These are phyloP conservation scores for Ictalurus furcatus DNA, from an alignment of 2,113 vertebrate genomes.

Conservation along the genomic window DNA sequence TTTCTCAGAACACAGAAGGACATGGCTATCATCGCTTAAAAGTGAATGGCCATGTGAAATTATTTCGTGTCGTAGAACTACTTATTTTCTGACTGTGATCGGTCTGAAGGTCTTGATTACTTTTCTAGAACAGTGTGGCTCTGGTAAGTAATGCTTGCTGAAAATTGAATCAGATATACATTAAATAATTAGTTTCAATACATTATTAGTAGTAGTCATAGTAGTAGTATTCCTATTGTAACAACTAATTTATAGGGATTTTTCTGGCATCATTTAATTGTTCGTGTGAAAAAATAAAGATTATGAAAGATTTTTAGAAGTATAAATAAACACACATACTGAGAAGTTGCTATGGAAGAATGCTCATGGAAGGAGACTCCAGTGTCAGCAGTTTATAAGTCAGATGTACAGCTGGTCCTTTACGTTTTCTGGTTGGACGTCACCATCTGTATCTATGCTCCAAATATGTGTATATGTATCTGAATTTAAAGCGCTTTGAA, in stretches of 20 bases:
- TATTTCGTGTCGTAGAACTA: background rate
- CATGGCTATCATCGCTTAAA: background rate
- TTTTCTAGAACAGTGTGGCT: background rate
- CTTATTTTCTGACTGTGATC: background rate
- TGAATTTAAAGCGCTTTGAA: background rate
- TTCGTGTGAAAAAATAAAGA: background rate
- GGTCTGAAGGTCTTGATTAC: background rate
- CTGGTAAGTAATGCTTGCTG: background rate
- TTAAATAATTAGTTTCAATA: no score
- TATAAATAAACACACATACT: background rate
- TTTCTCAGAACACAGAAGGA: slow-evolving; percentile 21
- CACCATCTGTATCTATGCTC: background rate
- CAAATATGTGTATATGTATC: background rate
- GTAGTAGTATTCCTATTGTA: background rate
- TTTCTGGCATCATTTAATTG: background rate
- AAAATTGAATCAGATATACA: background rate
- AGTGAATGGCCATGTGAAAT: background rate
- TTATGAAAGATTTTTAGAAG: background rate
- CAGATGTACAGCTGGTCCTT: background rate
- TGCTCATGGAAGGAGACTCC: background rate
- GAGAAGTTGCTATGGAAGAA: background rate
- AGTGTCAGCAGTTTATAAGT: background rate
- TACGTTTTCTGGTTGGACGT: background rate
- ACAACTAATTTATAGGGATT: background rate
- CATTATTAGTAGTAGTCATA: background rate